Conservation (phyloP, 2,113 vertebrate species). For the Pan troglodytes region NHGRI_mPanTro3-v2.1_pri NC_072420.2:44816001-44816500, state of each 20-base stretch:
- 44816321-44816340: neutral
- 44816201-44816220: too few relatives aligned
- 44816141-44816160: neutral
- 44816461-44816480: neutral
- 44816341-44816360: neutral
- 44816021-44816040: neutral
- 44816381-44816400: neutral
- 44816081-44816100: neutral
- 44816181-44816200: neutral
- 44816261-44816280: too few relatives aligned
- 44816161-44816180: neutral
- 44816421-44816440: too few relatives aligned
- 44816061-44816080: neutral
- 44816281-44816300: too few relatives aligned
- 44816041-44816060: fast-evolving
- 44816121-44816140: neutral
- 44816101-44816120: fast-evolving
- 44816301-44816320: too few relatives aligned
- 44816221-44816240: neutral
- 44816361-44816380: neutral
- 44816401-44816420: neutral
- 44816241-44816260: neutral
- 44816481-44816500: neutral
- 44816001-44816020: neutral
- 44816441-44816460: neutral